Percentiles rank a stretch among this genome's conserved stretches.
Evolutionary conservation across 1,140 invertebrate species (phyloP).

Genomic region (roundworm (Caenorhabditis elegans)): WBcel235 BX284602.5:6439501-6440000

Average conservation of each 20-base stretch:
- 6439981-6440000: slow-evolving; percentile 3
- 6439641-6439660: background rate
- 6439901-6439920: slow-evolving; percentile 2
- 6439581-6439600: too few relatives aligned
- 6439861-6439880: slow-evolving; percentile 30
- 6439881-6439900: slow-evolving; percentile 10
- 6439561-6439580: too few relatives aligned
- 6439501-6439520: too few relatives aligned
- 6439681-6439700: background rate
- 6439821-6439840: background rate
- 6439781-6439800: slow-evolving; percentile 1
- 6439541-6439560: too few relatives aligned
- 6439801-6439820: slow-evolving; percentile 30
- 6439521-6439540: too few relatives aligned
- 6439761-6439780: background rate
- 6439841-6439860: background rate
- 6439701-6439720: background rate
- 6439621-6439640: slow-evolving; percentile 18
- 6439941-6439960: background rate
- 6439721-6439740: background rate
- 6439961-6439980: background rate
- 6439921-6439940: slow-evolving; percentile 31
- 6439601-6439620: background rate
- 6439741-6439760: background rate
- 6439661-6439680: background rate